These are phyloP conservation scores for Lysandra bellargus DNA, from an alignment of 2,888 invertebrate genomes.

Conservation along the genomic window DNA sequence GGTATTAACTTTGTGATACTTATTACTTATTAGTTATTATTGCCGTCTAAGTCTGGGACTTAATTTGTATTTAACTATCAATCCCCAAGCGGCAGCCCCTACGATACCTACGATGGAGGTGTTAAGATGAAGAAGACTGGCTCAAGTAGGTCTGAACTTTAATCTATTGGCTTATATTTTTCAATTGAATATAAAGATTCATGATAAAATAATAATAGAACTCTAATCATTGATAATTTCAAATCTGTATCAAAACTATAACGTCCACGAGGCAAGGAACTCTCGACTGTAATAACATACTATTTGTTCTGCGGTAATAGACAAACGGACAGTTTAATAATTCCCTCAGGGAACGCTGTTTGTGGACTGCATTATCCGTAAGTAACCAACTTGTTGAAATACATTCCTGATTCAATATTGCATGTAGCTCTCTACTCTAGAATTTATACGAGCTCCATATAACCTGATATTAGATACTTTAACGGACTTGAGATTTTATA, in stretches of 20 bases:
- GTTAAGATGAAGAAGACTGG: too few species aligned
- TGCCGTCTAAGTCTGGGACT: too few species aligned
- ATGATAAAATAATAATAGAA: neutral
- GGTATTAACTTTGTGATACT: too few species aligned
- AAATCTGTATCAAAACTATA: conserved; percentile 1
- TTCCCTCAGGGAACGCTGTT: neutral
- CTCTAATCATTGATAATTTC: neutral
- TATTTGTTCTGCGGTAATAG: conserved; percentile 9
- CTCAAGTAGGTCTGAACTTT: too few species aligned
- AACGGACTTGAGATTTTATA: neutral
- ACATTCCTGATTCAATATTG: conserved; percentile 5
- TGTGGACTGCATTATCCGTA: conserved; percentile 9
- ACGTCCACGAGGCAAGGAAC: conserved; percentile 5
- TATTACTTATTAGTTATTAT: too few species aligned
- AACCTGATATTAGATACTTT: neutral
- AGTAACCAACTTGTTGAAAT: conserved; percentile 31
- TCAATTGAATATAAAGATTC: too few species aligned
- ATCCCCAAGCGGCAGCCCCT: too few species aligned
- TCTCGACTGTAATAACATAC: neutral
- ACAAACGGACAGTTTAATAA: conserved; percentile 13
- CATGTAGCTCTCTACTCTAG: neutral
- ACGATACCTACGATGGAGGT: too few species aligned
- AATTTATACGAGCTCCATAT: neutral
- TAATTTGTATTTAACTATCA: too few species aligned
- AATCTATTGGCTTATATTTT: too few species aligned